Percentiles rank a stretch among this genome's conserved stretches.
phyloP scores from a whole-genome alignment of 2,797 vertebrate species.

The Phalanger gymnotis region DNA sequence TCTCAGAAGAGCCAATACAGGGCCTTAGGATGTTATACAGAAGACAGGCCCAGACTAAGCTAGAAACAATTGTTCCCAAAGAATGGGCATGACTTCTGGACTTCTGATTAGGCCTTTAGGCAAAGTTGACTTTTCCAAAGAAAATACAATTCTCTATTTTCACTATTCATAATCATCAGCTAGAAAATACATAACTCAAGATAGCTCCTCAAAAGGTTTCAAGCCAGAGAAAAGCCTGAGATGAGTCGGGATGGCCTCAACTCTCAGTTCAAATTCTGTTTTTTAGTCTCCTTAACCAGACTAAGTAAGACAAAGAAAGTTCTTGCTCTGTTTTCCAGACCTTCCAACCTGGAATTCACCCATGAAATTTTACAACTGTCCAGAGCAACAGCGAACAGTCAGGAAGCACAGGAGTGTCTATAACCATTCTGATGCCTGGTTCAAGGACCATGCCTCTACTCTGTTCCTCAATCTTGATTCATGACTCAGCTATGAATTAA shows the following conservation, averaged over 20 bases:
- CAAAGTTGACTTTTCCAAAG: background rate
- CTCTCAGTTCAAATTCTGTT: background rate
- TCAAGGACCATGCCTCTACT: background rate
- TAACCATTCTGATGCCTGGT: background rate
- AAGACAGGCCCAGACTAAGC: background rate
- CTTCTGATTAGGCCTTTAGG: constrained; percentile 2
- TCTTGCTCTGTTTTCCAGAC: background rate
- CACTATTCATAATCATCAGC: background rate
- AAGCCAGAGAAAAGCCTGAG: background rate
- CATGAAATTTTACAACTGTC: background rate
- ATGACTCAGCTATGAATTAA: background rate
- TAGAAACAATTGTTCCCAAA: background rate
- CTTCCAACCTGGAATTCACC: background rate
- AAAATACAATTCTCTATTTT: background rate
- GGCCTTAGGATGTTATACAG: background rate
- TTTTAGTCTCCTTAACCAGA: background rate
- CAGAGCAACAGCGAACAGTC: background rate
- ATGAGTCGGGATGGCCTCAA: background rate
- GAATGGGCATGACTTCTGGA: background rate
- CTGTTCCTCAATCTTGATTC: background rate
- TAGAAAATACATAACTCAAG: background rate
- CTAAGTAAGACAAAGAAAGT: background rate
- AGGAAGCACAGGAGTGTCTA: background rate
- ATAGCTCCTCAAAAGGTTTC: background rate
- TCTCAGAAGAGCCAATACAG: background rate